Base-by-base conservation (phyloP, 1,140 invertebrate species). In the Drosophila punjabiensis region DNA sequence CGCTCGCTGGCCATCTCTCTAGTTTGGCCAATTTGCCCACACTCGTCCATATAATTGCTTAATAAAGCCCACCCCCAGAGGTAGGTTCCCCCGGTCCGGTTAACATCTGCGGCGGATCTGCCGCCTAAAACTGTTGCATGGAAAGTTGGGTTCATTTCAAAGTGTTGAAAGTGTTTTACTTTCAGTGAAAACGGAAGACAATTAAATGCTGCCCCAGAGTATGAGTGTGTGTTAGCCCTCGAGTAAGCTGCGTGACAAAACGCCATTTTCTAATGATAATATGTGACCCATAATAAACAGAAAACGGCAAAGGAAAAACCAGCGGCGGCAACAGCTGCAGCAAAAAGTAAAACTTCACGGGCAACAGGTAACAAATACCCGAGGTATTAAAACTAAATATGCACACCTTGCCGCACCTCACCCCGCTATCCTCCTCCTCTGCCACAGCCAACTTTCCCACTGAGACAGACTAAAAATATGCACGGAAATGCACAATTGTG, bases 401-500 rank as follows among this genome's bases (percentile, higher is more conserved):
- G 79, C 88, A 91, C 79, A 76, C 83, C 71, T 67, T 37, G 70
- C 32, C 52, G 7, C 39, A 45, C 45, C 41, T n/a, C 14, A 30
- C 20, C 47, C 4, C 47, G 18, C 10, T 3, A n/a, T 7, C 1
- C 28, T 35, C 20, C 20, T n/a, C n/a, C n/a, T 20, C 5, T 2
- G 18, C 16, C 45, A 3, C 30, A 8, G 50, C 45, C 60, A 41
- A 18, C 41, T 52, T 39, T 50, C 18, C 45, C 56, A 11, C 35
- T 53, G 52, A 76, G 59, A 66, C 59, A 76, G 79, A 59, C 76
- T 85, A 76, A 82, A 92, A 92, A 92, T 91, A 91, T 92, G 74
- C 79, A 91, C 91, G 91, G 91, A 92, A 92, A 85, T 92, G 91
- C 91, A 92, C 91, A 92, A 92, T 92, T 92, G 91, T 92, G 91